Conservation (phyloP, 1,140 invertebrate species). For the Trichomalopsis sarcophagae region DNA sequence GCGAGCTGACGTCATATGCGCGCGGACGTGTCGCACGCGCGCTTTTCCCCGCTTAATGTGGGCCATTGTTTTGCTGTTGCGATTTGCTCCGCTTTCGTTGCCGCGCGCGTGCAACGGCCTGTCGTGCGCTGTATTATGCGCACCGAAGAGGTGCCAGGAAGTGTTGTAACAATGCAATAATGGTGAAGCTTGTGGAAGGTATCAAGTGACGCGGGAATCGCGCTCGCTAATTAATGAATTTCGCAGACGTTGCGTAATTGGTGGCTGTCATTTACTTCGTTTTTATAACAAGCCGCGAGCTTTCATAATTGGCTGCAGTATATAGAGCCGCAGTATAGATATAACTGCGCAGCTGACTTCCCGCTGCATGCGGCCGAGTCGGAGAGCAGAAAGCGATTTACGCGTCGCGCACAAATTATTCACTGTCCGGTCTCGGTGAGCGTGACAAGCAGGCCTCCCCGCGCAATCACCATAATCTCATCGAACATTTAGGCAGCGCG, state of each 20-base stretch:
- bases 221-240: background rate
- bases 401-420: background rate
- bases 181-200: background rate
- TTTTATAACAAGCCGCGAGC: too few relatives aligned
- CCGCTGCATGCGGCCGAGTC: too few relatives aligned
- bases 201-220: background rate
- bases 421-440: background rate
- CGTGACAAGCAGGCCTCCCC: background rate
- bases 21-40: slow-evolving; percentile 37
- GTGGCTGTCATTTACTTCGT: too few relatives aligned
- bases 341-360: too few relatives aligned
- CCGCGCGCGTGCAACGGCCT: background rate
- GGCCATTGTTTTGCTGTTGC: slow-evolving; percentile 30
- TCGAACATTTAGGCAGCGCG: background rate
- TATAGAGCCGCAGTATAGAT: too few relatives aligned
- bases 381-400: background rate
- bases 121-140: too few relatives aligned
- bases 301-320: too few relatives aligned
- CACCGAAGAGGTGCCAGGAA: background rate
- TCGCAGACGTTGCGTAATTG: too few relatives aligned
- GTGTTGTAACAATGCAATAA: slow-evolving; percentile 11
- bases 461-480: background rate
- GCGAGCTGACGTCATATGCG: background rate
- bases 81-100: slow-evolving; percentile 12
- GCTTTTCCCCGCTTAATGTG: slow-evolving; percentile 16